phyloP scores from a whole-genome alignment of 2,888 invertebrate species.

The Apeira syringaria region DNA sequence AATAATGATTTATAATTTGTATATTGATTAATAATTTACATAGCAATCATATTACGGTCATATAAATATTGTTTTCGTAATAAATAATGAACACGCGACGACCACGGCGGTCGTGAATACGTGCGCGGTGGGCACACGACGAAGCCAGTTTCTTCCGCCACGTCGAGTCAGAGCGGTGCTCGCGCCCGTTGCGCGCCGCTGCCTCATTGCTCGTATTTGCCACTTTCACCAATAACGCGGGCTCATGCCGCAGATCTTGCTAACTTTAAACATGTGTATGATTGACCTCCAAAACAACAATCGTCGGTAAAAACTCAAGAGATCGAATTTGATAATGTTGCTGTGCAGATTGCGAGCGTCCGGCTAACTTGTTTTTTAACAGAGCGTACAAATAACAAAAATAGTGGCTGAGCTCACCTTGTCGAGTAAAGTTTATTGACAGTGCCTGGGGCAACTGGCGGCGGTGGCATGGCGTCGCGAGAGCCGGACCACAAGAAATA shows the following conservation, averaged over 20 bases:
- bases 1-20: slow-evolving; percentile 11
- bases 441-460: slow-evolving; percentile 61
- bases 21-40: slow-evolving; percentile 5
- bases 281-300: slow-evolving; percentile 57
- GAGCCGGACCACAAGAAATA: slow-evolving; percentile 54
- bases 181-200: slow-evolving; percentile 79
- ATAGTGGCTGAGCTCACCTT: slow-evolving; percentile 61
- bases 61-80: slow-evolving; percentile 50
- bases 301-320: slow-evolving; percentile 19
- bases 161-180: slow-evolving; percentile 64
- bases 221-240: slow-evolving; percentile 77
- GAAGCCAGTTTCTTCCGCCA: slow-evolving; percentile 72
- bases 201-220: slow-evolving; percentile 69
- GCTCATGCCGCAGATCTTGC: slow-evolving; percentile 55
- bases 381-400: slow-evolving; percentile 53
- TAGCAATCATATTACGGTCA: slow-evolving; percentile 34
- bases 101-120: slow-evolving; percentile 38
- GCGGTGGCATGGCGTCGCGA: slow-evolving; percentile 22
- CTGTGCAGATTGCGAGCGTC: slow-evolving; percentile 44
- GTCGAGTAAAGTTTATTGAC: slow-evolving; percentile 79
- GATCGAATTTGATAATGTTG: slow-evolving; percentile 16
- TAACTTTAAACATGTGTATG: slow-evolving; percentile 45
- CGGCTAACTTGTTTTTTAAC: slow-evolving; percentile 37
- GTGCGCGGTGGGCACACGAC: slow-evolving; percentile 56
- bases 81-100: slow-evolving; percentile 41